These are phyloP conservation scores for Mareca penelope DNA, from an alignment of 2,797 vertebrate species.

Conservation along the genomic window DNA sequence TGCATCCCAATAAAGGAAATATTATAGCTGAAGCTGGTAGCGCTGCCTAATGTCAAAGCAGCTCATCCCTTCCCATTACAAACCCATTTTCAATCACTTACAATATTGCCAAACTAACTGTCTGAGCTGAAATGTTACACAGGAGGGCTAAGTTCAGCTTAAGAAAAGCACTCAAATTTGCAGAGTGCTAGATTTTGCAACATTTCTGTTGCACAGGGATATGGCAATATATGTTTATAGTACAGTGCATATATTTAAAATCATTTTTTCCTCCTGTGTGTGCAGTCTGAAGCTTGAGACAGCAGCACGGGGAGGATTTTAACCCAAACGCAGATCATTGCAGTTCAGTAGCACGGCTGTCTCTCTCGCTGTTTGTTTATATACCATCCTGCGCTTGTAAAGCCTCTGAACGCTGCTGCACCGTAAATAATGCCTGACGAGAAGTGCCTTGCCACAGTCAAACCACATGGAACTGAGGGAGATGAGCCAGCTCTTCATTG, in stretches of 20 bases:
- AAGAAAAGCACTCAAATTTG: not conserved
- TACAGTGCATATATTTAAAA: not conserved
- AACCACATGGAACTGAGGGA: not conserved
- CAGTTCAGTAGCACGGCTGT: not conserved
- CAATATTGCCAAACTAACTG: not conserved
- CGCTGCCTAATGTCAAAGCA: not conserved
- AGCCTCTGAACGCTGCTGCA: not conserved
- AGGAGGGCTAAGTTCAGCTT: not conserved
- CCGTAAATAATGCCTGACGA: not conserved
- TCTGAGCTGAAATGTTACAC: not conserved
- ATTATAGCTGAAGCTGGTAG: not conserved
- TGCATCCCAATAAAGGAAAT: not conserved
- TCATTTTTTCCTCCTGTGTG: accelerated
- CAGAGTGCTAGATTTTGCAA: not conserved
- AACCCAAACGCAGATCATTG: not conserved
- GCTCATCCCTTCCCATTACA: not conserved
- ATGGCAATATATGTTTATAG: accelerated
- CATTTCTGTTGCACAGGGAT: not conserved
- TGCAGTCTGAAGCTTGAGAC: not conserved
- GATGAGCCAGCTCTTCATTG: not conserved
- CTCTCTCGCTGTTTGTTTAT: not conserved
- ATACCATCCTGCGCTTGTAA: not conserved
- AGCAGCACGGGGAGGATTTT: not conserved
- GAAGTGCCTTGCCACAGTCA: too few relatives aligned
- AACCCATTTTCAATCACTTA: not conserved